Evolutionary conservation across 23 tunicate genomes (phyloP).

Genomic region (Diplosoma virens): DNA sequence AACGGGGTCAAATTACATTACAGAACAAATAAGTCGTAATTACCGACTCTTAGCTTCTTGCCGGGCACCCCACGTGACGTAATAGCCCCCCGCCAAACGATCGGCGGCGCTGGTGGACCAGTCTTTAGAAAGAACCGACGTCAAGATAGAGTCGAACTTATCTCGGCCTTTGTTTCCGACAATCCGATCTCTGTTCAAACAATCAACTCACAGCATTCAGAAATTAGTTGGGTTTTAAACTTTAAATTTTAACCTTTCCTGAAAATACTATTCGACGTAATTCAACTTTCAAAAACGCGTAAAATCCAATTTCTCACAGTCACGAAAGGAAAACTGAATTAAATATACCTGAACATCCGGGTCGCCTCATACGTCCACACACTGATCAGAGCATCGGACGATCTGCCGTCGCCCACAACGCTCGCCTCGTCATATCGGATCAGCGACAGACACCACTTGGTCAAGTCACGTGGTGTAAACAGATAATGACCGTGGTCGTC

Average conservation of each 20-base stretch:
- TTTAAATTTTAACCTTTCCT: no score
- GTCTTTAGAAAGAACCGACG: conserved; percentile 57
- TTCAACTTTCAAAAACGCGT: no score
- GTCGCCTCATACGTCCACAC: conserved; percentile 87
- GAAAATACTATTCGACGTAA: no score
- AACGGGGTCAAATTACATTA: no score
- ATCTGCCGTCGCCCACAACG: conserved; percentile 66
- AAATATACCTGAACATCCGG: conserved; percentile 62
- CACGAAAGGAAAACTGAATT: not conserved
- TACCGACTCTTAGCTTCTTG: conserved; percentile 46
- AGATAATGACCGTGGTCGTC: conserved; percentile 92
- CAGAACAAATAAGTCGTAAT: not conserved
- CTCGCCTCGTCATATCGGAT: conserved; percentile 68
- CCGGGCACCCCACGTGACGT: conserved; percentile 87
- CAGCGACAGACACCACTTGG: conserved; percentile 82
- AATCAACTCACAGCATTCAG: no score
- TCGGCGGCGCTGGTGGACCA: conserved; percentile 68
- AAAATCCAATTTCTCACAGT: not conserved
- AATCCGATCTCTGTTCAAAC: conserved; percentile 55
- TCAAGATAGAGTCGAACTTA: conserved; percentile 62
- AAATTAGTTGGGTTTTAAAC: no score
- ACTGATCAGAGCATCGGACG: conserved; percentile 61
- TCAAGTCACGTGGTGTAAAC: conserved; percentile 86
- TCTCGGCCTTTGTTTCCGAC: conserved; percentile 63
- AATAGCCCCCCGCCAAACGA: conserved; percentile 43